These are phyloP conservation scores for Hydrocynus forskahlii DNA, from an alignment of 2,797 vertebrate genomes.

Conservation along the genomic window DNA sequence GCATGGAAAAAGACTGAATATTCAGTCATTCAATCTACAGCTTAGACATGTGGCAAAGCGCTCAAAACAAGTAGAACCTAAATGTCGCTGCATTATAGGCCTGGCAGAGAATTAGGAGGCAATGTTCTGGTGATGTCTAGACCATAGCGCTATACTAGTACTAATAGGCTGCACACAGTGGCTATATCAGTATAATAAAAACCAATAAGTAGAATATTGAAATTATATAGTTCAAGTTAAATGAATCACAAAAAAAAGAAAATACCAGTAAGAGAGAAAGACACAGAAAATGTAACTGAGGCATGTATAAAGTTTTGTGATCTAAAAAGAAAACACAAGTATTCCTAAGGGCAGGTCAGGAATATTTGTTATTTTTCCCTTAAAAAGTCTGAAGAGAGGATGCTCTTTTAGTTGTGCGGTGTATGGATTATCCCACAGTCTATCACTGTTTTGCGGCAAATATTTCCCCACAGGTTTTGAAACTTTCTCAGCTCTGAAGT, in stretches of 20 bases:
- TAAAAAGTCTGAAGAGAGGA: conserved; percentile 1
- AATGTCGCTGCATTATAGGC: not conserved
- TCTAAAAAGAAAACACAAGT: not conserved
- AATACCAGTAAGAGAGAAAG: not conserved
- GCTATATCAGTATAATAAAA: too few species aligned
- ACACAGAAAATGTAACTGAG: not conserved
- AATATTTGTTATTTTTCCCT: not conserved
- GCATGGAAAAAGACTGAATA: too few species aligned
- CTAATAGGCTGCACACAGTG: too few species aligned
- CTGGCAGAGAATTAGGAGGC: not conserved
- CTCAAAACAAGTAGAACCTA: not conserved
- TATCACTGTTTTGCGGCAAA: not conserved
- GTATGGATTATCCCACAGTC: conserved; percentile 3
- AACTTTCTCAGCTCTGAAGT: conserved; percentile 7
- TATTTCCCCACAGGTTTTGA: conserved; percentile 16
- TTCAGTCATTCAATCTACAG: too few species aligned
- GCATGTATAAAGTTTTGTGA: not conserved
- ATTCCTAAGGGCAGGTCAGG: conserved; percentile 7
- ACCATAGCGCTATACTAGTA: too few species aligned
- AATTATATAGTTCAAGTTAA: too few species aligned
- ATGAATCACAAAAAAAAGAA: not conserved
- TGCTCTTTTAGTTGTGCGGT: not conserved
- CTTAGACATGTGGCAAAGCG: not conserved
- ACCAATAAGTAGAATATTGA: too few species aligned
- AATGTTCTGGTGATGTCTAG: not conserved